Evolutionary conservation across 1,140 invertebrate genomes (phyloP).

Genomic region (Papilio polyxenes): DNA sequence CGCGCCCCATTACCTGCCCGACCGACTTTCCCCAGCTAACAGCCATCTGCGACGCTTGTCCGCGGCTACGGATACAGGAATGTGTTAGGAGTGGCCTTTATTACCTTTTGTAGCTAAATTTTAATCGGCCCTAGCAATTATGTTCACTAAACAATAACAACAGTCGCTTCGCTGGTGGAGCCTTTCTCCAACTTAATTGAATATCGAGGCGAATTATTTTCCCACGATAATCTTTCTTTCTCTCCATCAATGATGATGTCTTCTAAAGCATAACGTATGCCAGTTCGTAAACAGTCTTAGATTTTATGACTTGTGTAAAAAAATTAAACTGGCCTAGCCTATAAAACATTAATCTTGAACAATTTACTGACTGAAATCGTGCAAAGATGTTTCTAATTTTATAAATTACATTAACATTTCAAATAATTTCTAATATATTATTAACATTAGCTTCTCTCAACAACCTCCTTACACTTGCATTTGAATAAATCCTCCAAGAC

Average conservation of each 20-base stretch:
- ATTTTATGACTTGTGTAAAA: no score
- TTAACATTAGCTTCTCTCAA: neutral
- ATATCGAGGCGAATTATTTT: neutral
- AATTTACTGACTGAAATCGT: no score
- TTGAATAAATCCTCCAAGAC: constrained; percentile 28
- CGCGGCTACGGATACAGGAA: constrained; percentile 37
- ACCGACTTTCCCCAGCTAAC: constrained; percentile 65
- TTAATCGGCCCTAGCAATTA: constrained; percentile 23
- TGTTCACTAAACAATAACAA: neutral
- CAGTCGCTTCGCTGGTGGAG: neutral
- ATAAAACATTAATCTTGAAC: no score
- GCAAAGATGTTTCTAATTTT: neutral
- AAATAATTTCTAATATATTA: neutral
- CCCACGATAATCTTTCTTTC: neutral
- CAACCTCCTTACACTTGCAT: neutral
- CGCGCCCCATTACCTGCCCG: constrained; percentile 57
- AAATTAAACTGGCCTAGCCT: no score
- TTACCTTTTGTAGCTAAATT: constrained; percentile 22
- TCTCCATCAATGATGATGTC: neutral
- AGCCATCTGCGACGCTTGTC: constrained; percentile 55
- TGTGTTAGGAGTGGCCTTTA: constrained; percentile 31
- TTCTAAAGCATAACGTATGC: neutral
- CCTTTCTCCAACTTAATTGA: neutral
- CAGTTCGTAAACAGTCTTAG: no score
- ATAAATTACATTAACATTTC: neutral